A percentile compares a stretch with the other conserved stretches of the same genome.
Conservation (phyloP, 2,888 invertebrate species). For the Drosophila ezoana region DNA sequence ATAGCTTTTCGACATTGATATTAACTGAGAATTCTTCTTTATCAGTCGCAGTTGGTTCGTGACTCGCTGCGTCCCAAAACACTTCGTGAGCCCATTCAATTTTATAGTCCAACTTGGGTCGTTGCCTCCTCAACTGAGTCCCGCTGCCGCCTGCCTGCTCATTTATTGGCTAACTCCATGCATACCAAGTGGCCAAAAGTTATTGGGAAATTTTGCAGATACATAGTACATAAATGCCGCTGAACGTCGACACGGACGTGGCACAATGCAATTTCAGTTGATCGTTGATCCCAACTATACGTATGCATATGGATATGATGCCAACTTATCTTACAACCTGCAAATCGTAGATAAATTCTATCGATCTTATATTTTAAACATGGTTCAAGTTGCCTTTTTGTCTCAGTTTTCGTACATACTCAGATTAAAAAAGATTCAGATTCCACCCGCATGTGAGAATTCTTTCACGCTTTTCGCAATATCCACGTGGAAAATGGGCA, state of each 20-base stretch:
- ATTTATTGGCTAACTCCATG: conserved; percentile 29
- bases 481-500: no score
- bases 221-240: conserved; percentile 11
- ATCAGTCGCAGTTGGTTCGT: conserved; percentile 42
- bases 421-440: no score
- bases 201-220: conserved; percentile 45
- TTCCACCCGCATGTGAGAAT: no score
- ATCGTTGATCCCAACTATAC: conserved; percentile 15
- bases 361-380: no score
- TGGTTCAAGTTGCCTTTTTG: no score
- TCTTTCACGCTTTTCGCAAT: no score
- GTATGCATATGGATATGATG: not conserved
- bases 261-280: conserved; percentile 29
- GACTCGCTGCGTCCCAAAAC: conserved; percentile 33
- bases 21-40: conserved; percentile 42
- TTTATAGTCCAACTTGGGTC: conserved; percentile 55
- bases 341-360: no score
- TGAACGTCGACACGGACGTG: conserved; percentile 28
- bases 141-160: conserved; percentile 3
- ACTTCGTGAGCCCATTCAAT: conserved; percentile 54
- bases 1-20: conserved; percentile 30
- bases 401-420: no score
- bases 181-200: conserved; percentile 50
- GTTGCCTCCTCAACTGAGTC: conserved; percentile 54
- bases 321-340: no score